A percentile compares a stretch with the other conserved stretches of the same genome.
Evolutionary conservation across 2,888 invertebrate species (phyloP).

Genomic region (Drosophila subsilvestris): DNA sequence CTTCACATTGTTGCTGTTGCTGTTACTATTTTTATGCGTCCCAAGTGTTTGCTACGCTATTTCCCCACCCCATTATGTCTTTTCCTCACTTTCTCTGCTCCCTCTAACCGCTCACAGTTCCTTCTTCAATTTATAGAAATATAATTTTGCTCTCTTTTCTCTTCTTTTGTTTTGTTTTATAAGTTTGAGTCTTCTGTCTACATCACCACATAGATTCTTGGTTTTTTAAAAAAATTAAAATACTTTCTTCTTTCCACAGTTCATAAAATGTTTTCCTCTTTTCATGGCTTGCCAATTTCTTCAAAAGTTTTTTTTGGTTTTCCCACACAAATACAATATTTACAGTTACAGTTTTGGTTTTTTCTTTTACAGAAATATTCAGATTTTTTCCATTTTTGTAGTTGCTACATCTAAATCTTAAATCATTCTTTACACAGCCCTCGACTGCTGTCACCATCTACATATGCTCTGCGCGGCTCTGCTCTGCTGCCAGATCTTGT

Average conservation of each 20-base stretch:
- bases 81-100: constrained; percentile 16
- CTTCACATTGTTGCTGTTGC: constrained; percentile 61
- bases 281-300: constrained; percentile 50
- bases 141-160: constrained; percentile 61
- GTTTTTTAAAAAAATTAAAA: constrained; percentile 65
- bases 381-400: constrained; percentile 6
- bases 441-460: constrained; percentile 10
- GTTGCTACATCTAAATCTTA: constrained; percentile 45
- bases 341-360: constrained; percentile 45
- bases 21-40: constrained; percentile 22
- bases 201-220: constrained; percentile 22
- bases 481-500: constrained; percentile 18
- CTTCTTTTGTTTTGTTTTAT: constrained; percentile 9
- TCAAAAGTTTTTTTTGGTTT: constrained; percentile 46
- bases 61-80: constrained; percentile 16
- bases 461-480: constrained; percentile 2
- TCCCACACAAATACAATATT: constrained; percentile 63
- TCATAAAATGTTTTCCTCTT: constrained; percentile 30
- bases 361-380: constrained; percentile 1
- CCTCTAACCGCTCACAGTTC: constrained; percentile 36
- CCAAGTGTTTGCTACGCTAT: constrained; percentile 61
- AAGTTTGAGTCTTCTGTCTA: constrained; percentile 41
- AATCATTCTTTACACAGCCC: constrained; percentile 32
- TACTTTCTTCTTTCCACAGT: constrained; percentile 33
- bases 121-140: constrained; percentile 65